Percentiles rank a stretch among this genome's conserved stretches.
These are phyloP conservation scores for Resseliella maxima DNA, from an alignment of 2,888 invertebrate species.

Conservation along the genomic window DNA sequence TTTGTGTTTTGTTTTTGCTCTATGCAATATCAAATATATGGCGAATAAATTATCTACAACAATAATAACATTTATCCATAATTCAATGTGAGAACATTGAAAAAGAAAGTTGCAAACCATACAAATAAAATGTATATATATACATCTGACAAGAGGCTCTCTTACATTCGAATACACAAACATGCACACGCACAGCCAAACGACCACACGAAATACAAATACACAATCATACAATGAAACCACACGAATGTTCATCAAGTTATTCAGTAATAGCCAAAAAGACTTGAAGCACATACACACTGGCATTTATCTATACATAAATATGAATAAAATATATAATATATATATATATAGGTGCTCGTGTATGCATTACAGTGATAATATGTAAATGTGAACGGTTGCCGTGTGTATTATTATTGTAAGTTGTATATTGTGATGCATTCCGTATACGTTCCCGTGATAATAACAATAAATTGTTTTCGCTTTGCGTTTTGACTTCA, in stretches of 20 bases:
- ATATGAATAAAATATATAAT: neutral
- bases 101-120: slow-evolving; percentile 38
- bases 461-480: slow-evolving; percentile 53
- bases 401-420: slow-evolving; percentile 20
- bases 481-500: slow-evolving; percentile 7
- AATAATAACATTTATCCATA: slow-evolving; percentile 52
- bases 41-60: slow-evolving; percentile 49
- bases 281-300: neutral
- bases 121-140: neutral
- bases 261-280: neutral
- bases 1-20: neutral
- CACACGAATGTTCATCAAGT: neutral
- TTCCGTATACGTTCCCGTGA: slow-evolving; percentile 15
- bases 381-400: slow-evolving; percentile 30
- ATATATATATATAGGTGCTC: neutral
- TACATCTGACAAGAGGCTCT: neutral
- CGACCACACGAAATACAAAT: neutral
- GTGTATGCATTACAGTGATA: neutral
- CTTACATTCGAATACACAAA: neutral
- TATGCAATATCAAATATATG: slow-evolving; percentile 32
- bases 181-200: neutral
- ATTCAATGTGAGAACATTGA: slow-evolving; percentile 54
- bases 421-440: slow-evolving; percentile 15
- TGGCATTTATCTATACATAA: too few species aligned
- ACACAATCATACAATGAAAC: neutral